A percentile compares a stretch with the other conserved stretches of the same genome.
Evolutionary conservation across 2,113 vertebrate genomes (phyloP).

Genomic region (Thinocorus orbignyianus): DNA sequence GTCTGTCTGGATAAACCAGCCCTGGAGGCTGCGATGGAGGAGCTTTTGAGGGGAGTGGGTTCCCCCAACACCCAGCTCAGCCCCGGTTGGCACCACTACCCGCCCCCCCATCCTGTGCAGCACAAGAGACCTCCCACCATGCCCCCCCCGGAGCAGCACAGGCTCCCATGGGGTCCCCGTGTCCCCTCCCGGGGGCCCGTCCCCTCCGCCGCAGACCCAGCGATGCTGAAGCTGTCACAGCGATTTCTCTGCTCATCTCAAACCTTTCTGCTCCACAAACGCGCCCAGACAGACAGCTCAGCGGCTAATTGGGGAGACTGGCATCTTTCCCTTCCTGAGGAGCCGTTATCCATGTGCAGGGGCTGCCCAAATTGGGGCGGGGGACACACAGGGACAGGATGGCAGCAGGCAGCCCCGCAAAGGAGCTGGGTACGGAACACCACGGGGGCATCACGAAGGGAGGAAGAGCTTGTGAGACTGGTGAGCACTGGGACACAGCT

Average conservation of each 20-base stretch:
- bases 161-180: background rate
- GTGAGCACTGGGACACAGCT: background rate
- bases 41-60: background rate
- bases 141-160: background rate
- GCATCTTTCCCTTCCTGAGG: background rate
- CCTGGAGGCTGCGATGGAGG: accelerated
- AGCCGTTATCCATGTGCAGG: background rate
- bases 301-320: background rate
- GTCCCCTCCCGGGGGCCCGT: background rate
- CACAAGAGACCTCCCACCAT: background rate
- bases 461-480: accelerated
- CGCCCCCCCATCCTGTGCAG: accelerated
- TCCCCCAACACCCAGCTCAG: background rate
- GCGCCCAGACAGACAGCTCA: background rate
- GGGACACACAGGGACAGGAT: too few species aligned
- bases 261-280: background rate
- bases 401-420: background rate
- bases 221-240: constrained; percentile 33
- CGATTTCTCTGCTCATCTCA: constrained; percentile 56
- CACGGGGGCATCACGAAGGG: accelerated
- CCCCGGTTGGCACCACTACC: background rate
- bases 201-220: background rate
- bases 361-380: accelerated
- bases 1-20: too few species aligned
- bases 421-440: accelerated